Base-by-base conservation (phyloP, 2,113 vertebrate genomes). In the Procavia capensis region DNA sequence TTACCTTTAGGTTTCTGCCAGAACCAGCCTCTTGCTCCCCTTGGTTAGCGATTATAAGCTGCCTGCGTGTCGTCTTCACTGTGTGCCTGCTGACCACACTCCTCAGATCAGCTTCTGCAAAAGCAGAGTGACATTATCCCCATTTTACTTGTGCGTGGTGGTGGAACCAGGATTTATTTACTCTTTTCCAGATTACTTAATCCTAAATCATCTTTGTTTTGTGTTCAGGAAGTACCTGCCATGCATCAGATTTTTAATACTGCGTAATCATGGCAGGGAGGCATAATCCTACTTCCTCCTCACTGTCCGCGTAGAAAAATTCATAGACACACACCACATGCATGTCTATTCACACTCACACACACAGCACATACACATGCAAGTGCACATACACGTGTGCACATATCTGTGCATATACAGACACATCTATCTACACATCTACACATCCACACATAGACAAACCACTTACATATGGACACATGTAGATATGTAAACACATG, bases 81-180 rank as follows among this genome's bases (percentile, higher is more conserved):
- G 2, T 29, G 64, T 4, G 64, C 4, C 7, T 34, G 8, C 9
- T 14, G n/a, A 41, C 8, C 0, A 64, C 0, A n/a, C 17, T 13
- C 63, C 72, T 27, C 19, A 11, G 0, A 0, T 1, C 36, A 31
- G 45, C 31, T 50, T 41, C 68, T 31, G 25, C 7, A 13, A 57
- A 45, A 14, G 5, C 11, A 3, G 7, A 66, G 25, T 27, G 9
- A 9, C 25, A 20, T 9, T 2, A 5, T 36, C 27, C 45, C 78
- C 22, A 24, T 31, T 9, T n/a, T 59, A 43, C 41, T 61, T 29
- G 9, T 10, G 25, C 3, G 3, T 22, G 27, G 20, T 3, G 45
- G n/a, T 14, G 29, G 31, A 19, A 36, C 19, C 17, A 29, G 3
- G 27, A 25, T 31, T 5, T 8, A 9, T 86, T 59, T 31, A 17